Evolutionary conservation across 2,888 invertebrate genomes (phyloP), one percentile per base, ranked within the genome.

Genomic region (Trissolcus japonicus): DNA sequence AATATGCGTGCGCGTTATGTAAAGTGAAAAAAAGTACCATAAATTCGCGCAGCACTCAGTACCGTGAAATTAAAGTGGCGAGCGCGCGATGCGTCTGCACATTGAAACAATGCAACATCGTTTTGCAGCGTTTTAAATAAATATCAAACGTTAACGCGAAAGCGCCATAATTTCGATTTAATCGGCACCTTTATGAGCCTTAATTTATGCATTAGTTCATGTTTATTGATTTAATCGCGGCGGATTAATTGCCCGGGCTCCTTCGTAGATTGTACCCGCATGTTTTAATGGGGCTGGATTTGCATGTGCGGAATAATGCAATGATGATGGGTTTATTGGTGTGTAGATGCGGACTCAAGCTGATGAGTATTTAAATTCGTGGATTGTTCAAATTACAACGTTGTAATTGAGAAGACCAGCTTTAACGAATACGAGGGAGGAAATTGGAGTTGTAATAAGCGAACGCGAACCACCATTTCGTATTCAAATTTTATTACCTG

Each of bases 51-150:
- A 73, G 77, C 80, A 84, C 80, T 81, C 82, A 82, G 76, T 77
- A 82, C 82, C 85, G 84, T 85, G 85, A 85, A 86, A 85, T 85
- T 83, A 85, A 84, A 83, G 82, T 81, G 80, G 80, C 73, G 62
- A 81, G 78, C 16, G 77, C 25, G 80, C 56, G 78, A 67, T 65
- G 76, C 62, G 57, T 67, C 50, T 76, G 79, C 76, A 79, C 78
- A 82, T 65, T 71, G 16, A 51, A 76, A 63, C 67, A 69, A 72
- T 65, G 67, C 65, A 19, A 50, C 59, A 54, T 50, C 50, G 56
- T 62, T 76, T 71, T 61, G 48, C 51, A n/a, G 56, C 53, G 57
- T 14, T 62, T 57, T 57, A 71, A 71, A 71, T 54, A 76, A 76
- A 72, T 68, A 68, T 77, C 67, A 68, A 67, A 63, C 59, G 63